Evolutionary conservation across 2,113 vertebrate species (phyloP).

Genomic region (Cochlearius cochlearius): DNA sequence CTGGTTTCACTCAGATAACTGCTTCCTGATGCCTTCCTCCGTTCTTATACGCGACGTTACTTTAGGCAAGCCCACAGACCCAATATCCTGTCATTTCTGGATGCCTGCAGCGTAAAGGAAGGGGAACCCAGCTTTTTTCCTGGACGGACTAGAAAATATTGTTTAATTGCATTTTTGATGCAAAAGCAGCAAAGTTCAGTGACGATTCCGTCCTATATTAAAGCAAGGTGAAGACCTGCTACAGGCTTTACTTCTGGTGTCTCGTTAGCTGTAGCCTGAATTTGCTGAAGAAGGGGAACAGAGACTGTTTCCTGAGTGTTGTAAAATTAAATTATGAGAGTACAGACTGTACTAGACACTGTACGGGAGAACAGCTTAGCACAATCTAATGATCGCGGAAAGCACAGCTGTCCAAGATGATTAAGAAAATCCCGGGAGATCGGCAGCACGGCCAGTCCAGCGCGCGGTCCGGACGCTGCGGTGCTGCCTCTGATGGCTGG

Average conservation of each 20-base stretch:
- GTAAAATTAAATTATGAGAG: not conserved
- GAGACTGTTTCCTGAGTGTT: not conserved
- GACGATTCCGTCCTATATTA: not conserved
- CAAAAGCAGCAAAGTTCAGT: not conserved
- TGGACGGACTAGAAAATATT: not conserved
- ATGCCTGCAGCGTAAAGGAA: constrained; percentile 48
- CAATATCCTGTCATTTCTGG: constrained; percentile 52
- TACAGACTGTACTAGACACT: not conserved
- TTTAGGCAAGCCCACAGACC: constrained; percentile 26
- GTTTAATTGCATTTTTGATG: constrained; percentile 18
- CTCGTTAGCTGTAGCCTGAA: not conserved
- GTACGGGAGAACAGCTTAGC: not conserved
- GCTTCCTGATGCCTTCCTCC: constrained; percentile 9
- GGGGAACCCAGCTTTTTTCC: not conserved
- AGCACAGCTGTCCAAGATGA: not conserved
- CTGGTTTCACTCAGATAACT: constrained; percentile 41
- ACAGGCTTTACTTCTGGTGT: not conserved
- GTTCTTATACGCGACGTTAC: not conserved
- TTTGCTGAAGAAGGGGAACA: not conserved
- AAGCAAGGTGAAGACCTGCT: not conserved
- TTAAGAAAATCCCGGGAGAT: not conserved
- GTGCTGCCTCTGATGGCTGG: not conserved
- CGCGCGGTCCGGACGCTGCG: not conserved
- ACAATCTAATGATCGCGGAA: not conserved
- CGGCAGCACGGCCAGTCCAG: not conserved